These are phyloP conservation scores for Tangara arthus DNA, from an alignment of 2,797 vertebrate genomes.

Conservation along the genomic window DNA sequence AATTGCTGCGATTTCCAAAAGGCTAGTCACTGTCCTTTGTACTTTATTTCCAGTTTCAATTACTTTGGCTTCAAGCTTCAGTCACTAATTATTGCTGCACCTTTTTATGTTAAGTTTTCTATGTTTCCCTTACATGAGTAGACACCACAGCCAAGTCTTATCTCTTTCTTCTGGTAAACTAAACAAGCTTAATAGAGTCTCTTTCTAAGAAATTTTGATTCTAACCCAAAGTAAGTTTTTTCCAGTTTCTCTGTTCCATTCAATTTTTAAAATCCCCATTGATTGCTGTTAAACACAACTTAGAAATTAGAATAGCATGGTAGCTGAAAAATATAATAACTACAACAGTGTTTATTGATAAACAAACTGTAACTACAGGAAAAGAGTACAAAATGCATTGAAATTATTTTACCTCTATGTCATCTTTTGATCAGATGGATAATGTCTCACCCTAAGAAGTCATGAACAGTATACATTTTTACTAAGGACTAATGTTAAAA, in stretches of 20 bases:
- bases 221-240: neutral
- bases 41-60: neutral
- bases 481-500: neutral
- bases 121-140: neutral
- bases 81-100: neutral
- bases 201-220: neutral
- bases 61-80: neutral
- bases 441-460: neutral
- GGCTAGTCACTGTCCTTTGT: neutral
- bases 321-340: neutral
- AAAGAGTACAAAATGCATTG: neutral
- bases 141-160: neutral
- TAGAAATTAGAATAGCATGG: neutral
- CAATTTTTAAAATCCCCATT: neutral
- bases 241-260: neutral
- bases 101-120: neutral
- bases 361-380: neutral
- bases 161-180: neutral
- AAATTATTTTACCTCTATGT: neutral
- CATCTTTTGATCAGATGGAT: neutral
- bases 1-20: neutral
- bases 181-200: neutral
- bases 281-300: neutral
- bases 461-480: neutral
- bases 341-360: neutral